Base-by-base conservation (phyloP, 2,797 vertebrate species). In the Prionace glauca region DNA sequence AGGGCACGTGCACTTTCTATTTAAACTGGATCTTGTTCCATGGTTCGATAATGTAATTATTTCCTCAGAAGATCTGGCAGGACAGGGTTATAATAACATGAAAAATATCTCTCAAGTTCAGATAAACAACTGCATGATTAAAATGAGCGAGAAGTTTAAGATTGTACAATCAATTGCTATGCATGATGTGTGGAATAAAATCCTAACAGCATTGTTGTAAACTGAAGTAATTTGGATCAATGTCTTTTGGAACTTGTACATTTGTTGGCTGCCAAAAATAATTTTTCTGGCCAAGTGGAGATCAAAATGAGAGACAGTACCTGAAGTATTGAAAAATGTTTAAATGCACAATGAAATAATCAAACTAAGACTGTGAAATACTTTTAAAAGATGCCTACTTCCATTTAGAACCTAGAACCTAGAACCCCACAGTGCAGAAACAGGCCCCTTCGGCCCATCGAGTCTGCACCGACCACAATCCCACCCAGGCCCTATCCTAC, bases 11-110 rank as follows among this genome's bases (percentile, higher is more conserved):
- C 41, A 56, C 3, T 94, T 94, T 77, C 69, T 77, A 72, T 74
- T 94, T 72, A 94, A 45, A 94, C 93, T 94, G 10, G 93, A 94
- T 94, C 71, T 74, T 74, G 11, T 94, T 94, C 69, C 69, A 72
- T 32, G 41, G 92, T 69, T 94, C 41, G 92, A 94, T 94, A 94
- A 94, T 74, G 41, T 32, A 94, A 94, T 94, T 94, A 94, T 94
- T 45, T 72, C 69, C 50, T 45, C 69, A 72, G 71, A 94, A 50
- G 71, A 94, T 94, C 16, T 94, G 69, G 16, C 26, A 74, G 69
- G 26, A 45, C 93, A 74, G 71, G 93, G 69, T 94, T 94, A 94
- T 74, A 94, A 77, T 74, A 94, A 94, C 93, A 56, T 9, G 26
- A 45, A 24, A 94, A 94, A 94, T 74, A 50, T 50, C 93, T 94